These are phyloP conservation scores for Thomomys bottae DNA, from an alignment of 2,113 vertebrate species.

Conservation along the genomic window DNA sequence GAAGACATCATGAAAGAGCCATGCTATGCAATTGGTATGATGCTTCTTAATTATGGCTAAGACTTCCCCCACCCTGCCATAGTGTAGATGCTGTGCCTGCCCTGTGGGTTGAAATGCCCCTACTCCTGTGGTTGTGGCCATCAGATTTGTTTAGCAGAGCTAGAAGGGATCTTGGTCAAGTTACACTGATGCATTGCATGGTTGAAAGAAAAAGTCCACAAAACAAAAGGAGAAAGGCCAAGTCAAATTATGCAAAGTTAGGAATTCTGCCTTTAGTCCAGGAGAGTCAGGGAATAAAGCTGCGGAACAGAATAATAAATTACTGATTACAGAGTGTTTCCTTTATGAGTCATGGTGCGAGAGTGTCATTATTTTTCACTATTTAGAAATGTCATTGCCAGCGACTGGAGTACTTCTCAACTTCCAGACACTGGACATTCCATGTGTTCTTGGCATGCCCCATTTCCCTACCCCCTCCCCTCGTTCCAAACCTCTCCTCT, in stretches of 20 bases:
- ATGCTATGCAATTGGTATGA: conserved; percentile 10
- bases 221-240: conserved; percentile 29
- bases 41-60: conserved; percentile 51
- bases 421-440: conserved; percentile 33
- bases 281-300: conserved; percentile 33
- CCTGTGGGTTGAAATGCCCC: neutral
- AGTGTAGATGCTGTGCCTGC: neutral
- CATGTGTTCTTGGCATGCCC: neutral
- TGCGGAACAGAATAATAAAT: conserved; percentile 54
- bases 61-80: too few species aligned
- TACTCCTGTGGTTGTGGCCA: neutral
- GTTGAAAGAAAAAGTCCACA: neutral
- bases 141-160: neutral
- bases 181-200: conserved; percentile 15
- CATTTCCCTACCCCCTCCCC: too few species aligned
- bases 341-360: conserved; percentile 59
- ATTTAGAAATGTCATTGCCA: conserved; percentile 22
- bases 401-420: neutral
- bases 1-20: neutral
- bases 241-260: conserved; percentile 19
- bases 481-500: too few species aligned
- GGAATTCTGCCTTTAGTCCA: conserved; percentile 39
- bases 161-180: conserved; percentile 22
- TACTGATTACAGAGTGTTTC: conserved; percentile 60
- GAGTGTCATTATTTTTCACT: conserved; percentile 51